Base-by-base conservation (phyloP, 2,113 vertebrate genomes). In the Corythoichthys haematopterus region DNA sequence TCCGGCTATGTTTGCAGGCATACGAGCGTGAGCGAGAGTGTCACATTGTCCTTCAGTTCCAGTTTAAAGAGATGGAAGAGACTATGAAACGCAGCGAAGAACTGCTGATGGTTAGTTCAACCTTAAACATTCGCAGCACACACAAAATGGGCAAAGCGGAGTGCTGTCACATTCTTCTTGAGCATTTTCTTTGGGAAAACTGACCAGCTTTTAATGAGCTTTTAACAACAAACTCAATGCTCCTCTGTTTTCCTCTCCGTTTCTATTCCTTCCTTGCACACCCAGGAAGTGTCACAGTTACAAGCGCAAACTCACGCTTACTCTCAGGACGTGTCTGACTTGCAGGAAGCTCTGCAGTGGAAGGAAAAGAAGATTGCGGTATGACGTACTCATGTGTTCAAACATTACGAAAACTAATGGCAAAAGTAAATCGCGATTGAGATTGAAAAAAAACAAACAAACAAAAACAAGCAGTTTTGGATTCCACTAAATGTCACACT, bases 291-390 rank as follows among this genome's bases (percentile, higher is more conserved):
- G 74, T 91, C 91, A 9, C 92, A 93, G 76, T 92, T 97, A 65
- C 93, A 92, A 13, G 81, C 91, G 87, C 94, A 93, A 85, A 93
- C 93, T 80, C 92, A 88, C 74, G 81, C 72, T 81, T 92, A 79
- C 88, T 75, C 90, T 89, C 94, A 92, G 90, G 96, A 96, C 83
- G 92, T 98, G 59, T 88, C 92, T 74, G 95, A 98, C 75, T 93
- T 98, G 68, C 94, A 97, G 89, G 96, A 98, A 74, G 94, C 94
- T 28, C 89, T 98, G 92, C 94, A 96, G 64, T 98, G 96, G 96
- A 98, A 98, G 88, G 95, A 98, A 88, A 96, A 94, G 91, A 97
- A 95, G 90, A 97, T 94, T 73, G 89, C 90, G 90, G 93, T 98
- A 90, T 43, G 68, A 57, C 12, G 20, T 35, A 13, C 38, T 48